Percentiles rank a stretch among this genome's conserved stretches.
Evolutionary conservation across 2,888 invertebrate species (phyloP).

Genomic region (Neoaliturus tenellus): DNA sequence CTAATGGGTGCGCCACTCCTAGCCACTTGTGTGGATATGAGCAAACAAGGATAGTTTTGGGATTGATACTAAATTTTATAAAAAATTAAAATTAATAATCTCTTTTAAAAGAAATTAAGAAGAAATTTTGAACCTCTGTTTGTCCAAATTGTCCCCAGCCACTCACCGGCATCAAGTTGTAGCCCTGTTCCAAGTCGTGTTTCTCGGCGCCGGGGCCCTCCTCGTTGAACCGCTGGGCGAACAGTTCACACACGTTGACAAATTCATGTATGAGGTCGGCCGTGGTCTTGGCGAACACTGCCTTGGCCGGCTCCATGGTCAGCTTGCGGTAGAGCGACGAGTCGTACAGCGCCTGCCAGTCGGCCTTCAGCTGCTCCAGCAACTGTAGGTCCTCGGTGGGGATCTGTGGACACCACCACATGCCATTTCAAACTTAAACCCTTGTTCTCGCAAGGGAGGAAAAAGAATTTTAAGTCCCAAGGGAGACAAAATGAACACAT

Average conservation of each 20-base stretch:
- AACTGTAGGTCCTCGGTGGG: slow-evolving; percentile 76
- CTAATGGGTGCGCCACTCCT: no score
- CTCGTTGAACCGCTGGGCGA: slow-evolving; percentile 82
- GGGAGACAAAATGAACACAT: no score
- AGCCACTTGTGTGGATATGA: no score
- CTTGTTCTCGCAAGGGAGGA: no score
- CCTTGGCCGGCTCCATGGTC: slow-evolving; percentile 87
- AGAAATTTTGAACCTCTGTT: no score
- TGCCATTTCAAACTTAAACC: no score
- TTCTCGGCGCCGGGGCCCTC: slow-evolving; percentile 90
- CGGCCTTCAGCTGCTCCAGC: slow-evolving; percentile 75
- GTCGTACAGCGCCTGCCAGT: slow-evolving; percentile 83
- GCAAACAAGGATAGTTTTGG: no score
- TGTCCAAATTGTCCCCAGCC: slow-evolving; percentile 71
- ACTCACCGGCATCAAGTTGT: slow-evolving; percentile 81
- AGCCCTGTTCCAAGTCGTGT: slow-evolving; percentile 84
- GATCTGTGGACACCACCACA: no score
- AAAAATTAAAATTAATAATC: no score
- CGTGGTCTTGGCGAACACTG: slow-evolving; percentile 89
- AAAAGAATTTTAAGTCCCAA: no score
- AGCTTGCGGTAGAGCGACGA: slow-evolving; percentile 82
- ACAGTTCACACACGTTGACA: slow-evolving; percentile 77
- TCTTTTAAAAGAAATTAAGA: no score
- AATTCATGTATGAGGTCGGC: slow-evolving; percentile 84
- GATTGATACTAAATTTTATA: no score